phyloP scores from a whole-genome alignment of 2,888 invertebrate species.

The Gnatocerus cornutus region DNA sequence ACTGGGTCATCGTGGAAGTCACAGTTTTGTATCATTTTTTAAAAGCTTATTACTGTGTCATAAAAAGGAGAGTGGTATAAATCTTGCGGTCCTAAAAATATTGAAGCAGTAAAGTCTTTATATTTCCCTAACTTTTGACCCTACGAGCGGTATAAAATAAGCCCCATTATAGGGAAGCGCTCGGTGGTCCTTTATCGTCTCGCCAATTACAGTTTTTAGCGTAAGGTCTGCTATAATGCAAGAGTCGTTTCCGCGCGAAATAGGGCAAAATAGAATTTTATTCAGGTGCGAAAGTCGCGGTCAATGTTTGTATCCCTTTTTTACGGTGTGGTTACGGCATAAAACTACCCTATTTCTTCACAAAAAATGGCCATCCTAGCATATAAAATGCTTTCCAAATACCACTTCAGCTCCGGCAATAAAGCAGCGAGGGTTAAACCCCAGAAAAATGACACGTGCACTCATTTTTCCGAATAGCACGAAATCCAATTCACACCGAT shows the following conservation, averaged over 20 bases:
- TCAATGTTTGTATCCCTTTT: slow-evolving; percentile 45
- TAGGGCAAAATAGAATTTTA: slow-evolving; percentile 23
- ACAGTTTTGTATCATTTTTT: no score
- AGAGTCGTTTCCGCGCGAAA: neutral
- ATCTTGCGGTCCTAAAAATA: no score
- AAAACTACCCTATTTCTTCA: slow-evolving; percentile 44
- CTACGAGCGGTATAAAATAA: no score
- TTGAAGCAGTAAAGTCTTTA: no score
- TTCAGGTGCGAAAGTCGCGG: slow-evolving; percentile 39
- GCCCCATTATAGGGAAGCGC: no score
- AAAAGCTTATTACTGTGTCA: no score
- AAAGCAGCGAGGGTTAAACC: slow-evolving; percentile 53
- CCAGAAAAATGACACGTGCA: slow-evolving; percentile 57
- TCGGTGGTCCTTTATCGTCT: slow-evolving; percentile 2
- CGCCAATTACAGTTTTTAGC: slow-evolving; percentile 11
- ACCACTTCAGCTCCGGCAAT: slow-evolving; percentile 58
- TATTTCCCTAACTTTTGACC: no score
- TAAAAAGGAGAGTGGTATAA: no score
- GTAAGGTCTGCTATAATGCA: slow-evolving; percentile 4
- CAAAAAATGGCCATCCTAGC: slow-evolving; percentile 52
- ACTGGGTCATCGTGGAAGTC: no score
- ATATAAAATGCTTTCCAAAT: slow-evolving; percentile 59
- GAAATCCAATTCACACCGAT: slow-evolving; percentile 58
- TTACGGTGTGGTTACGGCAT: slow-evolving; percentile 47
- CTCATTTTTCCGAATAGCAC: slow-evolving; percentile 56